Base-by-base conservation (phyloP, 2,888 invertebrate genomes). In the Tipula lateralis region DNA sequence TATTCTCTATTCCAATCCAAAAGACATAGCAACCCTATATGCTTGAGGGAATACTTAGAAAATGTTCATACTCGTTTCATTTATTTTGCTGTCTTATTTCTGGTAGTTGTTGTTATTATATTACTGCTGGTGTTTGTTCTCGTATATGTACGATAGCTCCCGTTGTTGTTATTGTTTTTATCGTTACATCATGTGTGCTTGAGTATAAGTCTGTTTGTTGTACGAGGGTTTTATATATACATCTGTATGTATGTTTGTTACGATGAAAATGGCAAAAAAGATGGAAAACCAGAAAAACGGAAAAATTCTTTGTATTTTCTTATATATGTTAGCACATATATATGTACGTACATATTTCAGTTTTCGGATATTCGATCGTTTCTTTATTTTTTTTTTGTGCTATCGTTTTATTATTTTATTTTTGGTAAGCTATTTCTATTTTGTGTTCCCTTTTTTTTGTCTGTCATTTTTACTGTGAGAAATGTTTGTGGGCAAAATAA, bases 1-100 rank as follows among this genome's bases (percentile, higher is more conserved):
- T 39, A 83, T 39, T 39, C n/a, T 39, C 83, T 34, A 19, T 83
- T 36, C 29, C 83, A 36, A 39, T 19, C 29, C 12, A n/a, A 32
- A 83, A 83, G 83, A 83, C 19, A 66, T 66, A 19, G 34, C 34
- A 83, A 83, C 83, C 83, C 83, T 34, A 82, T 83, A 19, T 83
- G 83, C 83, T 83, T 83, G 83, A 83, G 83, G 83, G 83, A 83
- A 83, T 34, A 83, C 83, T 83, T 34, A 83, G 83, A 83, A 83
- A 83, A 83, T 19, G 19, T 83, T 83, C 32, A 30, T 81, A 29
- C 13, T 29, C 29, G 82, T 82, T 82, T 82, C 82, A 82, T 82
- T 66, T 66, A 66, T 66, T 82, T 82, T 82, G 29, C 82, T 82
- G 82, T 82, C 82, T 29, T 82, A 82, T 24, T 66, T 66, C 66